A percentile compares a stretch with the other conserved stretches of the same genome.
These are phyloP conservation scores for Natrix natrix DNA, from an alignment of 2,797 vertebrate species.

Conservation along the genomic window DNA sequence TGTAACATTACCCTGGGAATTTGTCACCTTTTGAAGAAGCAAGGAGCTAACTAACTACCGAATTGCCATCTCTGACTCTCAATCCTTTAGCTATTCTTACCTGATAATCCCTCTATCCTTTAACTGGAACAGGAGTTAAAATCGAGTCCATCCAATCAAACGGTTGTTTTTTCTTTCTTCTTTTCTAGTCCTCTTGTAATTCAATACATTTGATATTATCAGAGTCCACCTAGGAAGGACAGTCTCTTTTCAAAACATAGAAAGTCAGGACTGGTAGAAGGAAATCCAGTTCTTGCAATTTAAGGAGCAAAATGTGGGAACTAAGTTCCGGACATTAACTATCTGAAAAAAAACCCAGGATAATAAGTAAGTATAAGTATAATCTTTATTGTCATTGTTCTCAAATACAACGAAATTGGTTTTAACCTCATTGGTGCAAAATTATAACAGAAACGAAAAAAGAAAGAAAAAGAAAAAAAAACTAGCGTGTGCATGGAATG, in stretches of 20 bases:
- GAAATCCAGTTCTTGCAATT: not conserved
- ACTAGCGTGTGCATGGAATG: too few relatives aligned
- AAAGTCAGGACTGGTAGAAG: not conserved
- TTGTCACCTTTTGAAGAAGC: not conserved
- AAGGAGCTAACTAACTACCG: not conserved
- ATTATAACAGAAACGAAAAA: too few relatives aligned
- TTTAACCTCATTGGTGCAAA: too few relatives aligned
- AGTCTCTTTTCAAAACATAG: not conserved
- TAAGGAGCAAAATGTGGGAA: not conserved
- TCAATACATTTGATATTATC: conserved; percentile 19
- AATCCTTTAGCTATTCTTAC: not conserved
- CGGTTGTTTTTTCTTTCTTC: not conserved
- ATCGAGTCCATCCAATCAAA: not conserved
- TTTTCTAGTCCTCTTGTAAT: not conserved
- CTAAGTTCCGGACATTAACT: not conserved
- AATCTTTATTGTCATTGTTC: too few relatives aligned
- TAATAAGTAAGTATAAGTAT: too few relatives aligned
- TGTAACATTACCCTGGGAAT: not conserved
- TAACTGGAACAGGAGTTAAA: conserved; percentile 9
- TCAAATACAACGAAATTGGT: too few relatives aligned
- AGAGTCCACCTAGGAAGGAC: conserved; percentile 21
- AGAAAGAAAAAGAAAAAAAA: too few relatives aligned
- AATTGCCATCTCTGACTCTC: not conserved
- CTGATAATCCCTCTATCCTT: not conserved
- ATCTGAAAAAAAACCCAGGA: not conserved